phyloP scores from a whole-genome alignment of 2,113 vertebrate species.

The Colinus virginianus region DNA sequence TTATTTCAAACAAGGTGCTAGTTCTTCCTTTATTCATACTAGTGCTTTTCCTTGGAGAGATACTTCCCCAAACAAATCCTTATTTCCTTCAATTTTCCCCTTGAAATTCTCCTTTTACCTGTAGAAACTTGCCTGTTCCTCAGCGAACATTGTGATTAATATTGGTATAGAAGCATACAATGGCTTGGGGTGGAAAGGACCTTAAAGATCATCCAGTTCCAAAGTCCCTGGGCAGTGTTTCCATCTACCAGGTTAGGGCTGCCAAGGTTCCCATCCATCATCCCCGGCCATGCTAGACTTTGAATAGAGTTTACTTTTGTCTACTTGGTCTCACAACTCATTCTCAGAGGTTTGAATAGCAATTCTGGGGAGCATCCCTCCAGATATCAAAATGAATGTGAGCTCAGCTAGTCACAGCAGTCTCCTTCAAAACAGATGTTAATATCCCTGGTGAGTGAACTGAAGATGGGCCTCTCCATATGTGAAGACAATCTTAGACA shows the following conservation, averaged over 20 bases:
- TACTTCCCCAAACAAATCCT: background rate
- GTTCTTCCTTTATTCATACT: background rate
- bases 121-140: background rate
- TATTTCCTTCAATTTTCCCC: background rate
- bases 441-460: background rate
- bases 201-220: no score
- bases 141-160: background rate
- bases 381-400: background rate
- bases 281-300: background rate
- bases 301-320: background rate
- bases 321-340: fast-evolving
- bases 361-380: background rate
- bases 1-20: background rate
- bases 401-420: background rate
- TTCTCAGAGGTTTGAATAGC: background rate
- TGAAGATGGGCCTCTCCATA: background rate
- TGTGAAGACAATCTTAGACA: background rate
- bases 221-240: no score
- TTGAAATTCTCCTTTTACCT: background rate
- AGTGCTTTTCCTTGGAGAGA: background rate
- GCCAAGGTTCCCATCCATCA: no score
- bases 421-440: background rate
- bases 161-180: background rate
- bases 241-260: no score
- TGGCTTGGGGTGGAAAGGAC: no score